phyloP scores from a whole-genome alignment of 2,888 invertebrate genomes.

The Syrista parreyssii region DNA sequence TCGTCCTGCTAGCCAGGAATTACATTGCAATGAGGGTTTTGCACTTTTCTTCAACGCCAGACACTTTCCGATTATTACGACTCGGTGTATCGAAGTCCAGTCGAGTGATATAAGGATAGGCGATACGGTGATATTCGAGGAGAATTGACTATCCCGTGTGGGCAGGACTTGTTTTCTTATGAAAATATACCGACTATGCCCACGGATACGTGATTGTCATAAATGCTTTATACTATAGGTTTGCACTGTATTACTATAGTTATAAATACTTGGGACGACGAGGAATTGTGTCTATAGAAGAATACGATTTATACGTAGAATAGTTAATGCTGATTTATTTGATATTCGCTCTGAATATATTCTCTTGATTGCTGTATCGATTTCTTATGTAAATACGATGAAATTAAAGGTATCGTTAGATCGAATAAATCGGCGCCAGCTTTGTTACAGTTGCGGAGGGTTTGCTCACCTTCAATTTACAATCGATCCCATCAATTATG shows the following conservation, averaged over 20 bases:
- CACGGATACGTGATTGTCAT: not conserved
- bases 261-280: not conserved
- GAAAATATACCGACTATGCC: not conserved
- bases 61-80: not conserved
- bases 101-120: not conserved
- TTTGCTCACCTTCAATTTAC: not conserved
- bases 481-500: conserved; percentile 1
- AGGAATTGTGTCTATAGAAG: not conserved
- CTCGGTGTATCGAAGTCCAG: not conserved
- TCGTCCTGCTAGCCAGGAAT: not conserved
- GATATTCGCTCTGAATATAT: not conserved
- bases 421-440: not conserved
- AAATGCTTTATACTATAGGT: not conserved
- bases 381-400: not conserved
- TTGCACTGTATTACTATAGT: not conserved
- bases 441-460: not conserved
- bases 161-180: conserved; percentile 8
- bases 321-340: not conserved
- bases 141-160: not conserved
- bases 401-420: not conserved
- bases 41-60: not conserved
- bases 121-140: not conserved
- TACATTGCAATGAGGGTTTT: not conserved
- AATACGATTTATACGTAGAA: not conserved
- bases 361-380: not conserved